These are phyloP conservation scores for Cremastobaeus sp. DNA, from an alignment of 2,888 invertebrate species.

Conservation along the genomic window DNA sequence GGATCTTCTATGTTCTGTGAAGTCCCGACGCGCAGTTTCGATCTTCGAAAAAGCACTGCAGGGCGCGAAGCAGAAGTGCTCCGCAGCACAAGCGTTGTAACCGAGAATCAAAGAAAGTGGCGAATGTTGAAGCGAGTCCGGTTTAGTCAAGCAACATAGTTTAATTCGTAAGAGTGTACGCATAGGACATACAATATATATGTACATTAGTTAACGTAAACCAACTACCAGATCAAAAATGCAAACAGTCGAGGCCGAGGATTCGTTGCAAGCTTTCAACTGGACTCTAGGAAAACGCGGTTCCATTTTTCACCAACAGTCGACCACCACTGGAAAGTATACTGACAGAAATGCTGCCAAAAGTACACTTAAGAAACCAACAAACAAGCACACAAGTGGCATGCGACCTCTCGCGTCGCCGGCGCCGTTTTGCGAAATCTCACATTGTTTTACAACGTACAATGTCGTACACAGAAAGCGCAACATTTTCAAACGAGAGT, in stretches of 20 bases:
- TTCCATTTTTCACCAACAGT: constrained; percentile 8
- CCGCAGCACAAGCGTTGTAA: constrained; percentile 16
- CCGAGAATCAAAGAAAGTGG: constrained; percentile 44
- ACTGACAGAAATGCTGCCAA: constrained; percentile 49
- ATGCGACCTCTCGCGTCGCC: no score
- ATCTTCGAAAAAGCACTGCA: no score
- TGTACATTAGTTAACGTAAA: constrained; percentile 56
- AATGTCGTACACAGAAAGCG: constrained; percentile 18
- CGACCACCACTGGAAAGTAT: constrained; percentile 14
- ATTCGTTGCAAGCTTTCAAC: neutral
- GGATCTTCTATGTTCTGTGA: constrained; percentile 91
- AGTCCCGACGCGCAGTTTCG: no score
- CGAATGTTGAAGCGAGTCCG: constrained; percentile 36
- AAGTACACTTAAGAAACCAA: constrained; percentile 41
- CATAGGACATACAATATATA: constrained; percentile 51
- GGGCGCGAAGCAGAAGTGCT: constrained; percentile 12
- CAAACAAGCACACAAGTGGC: constrained; percentile 4
- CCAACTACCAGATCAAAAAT: constrained; percentile 23
- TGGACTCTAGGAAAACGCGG: neutral
- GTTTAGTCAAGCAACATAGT: constrained; percentile 46
- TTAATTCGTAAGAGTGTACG: constrained; percentile 47
- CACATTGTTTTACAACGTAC: constrained; percentile 36
- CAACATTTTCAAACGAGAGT: constrained; percentile 34
- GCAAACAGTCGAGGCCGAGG: constrained; percentile 1
- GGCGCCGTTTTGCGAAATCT: constrained; percentile 20